Evolutionary conservation across 64 coral and sea anemone species (phyloP), one percentile per base, ranked within the genome.

Genomic region (Stichodactyla mertensii): DNA sequence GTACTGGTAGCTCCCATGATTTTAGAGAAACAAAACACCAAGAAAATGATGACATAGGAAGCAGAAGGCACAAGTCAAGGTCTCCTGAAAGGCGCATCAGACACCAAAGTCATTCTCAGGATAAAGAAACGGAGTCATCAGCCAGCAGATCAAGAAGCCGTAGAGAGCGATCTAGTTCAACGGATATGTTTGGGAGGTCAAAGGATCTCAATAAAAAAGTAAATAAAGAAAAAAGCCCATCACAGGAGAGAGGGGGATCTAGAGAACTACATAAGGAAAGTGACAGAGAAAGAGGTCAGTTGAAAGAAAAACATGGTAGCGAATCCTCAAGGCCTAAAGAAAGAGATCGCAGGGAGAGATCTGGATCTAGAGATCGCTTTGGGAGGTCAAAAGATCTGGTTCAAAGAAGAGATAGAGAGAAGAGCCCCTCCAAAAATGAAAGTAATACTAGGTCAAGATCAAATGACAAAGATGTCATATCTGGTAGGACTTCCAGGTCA

Each of bases 61-160:
- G 67, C 58, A 61, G 31, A 57, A 24, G 28, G 61, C 57, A 56
- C 36, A 87, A 87, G 31, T 91, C 89, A 64, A 87, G 53, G 67
- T 91, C 89, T 51, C 89, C 89, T 55, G 86, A 82, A 57, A 91
- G 85, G 64, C 52, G 10, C 6, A 91, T 28, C 12, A 91, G 77
- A 82, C 51, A 16, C 4, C 36, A 28, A 45, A 52, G 78, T 28
- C 6, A 52, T 52, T 81, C 78, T 54, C 78, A 18, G 20, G 78
- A 81, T 20, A 81, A 81, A 53, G 12, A 81, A 20, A 52, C 7
- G 11, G 78, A 81, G 16, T 81, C 51, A 8, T 55, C 52, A 4
- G 51, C 78, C 51, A 28, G 19, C 20, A 81, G 51, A 55, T 52
- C 36, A 81, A 81, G 78, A 81, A 52, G 18, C 15, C 78, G 78